Conservation (phyloP, 2,113 vertebrate genomes). For the Epinephelus cyanopodus region DNA sequence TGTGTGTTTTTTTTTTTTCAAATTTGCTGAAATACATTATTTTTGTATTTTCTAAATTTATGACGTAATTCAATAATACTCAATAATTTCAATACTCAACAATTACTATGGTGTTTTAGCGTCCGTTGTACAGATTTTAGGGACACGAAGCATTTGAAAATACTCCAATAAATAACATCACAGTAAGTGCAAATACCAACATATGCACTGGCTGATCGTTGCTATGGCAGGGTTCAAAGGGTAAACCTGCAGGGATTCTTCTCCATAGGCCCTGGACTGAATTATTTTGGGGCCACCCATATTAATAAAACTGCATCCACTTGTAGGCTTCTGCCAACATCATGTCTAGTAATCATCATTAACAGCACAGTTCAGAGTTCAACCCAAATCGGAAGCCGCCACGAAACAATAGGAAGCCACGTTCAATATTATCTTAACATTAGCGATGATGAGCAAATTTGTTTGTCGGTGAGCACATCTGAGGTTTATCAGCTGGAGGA, state of each 20-base stretch:
- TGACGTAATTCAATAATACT: too few relatives aligned
- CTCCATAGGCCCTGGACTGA: constrained; percentile 25
- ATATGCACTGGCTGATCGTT: too few relatives aligned
- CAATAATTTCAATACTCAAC: too few relatives aligned
- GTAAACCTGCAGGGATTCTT: constrained; percentile 30
- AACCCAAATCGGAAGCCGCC: background rate
- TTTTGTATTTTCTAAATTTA: too few relatives aligned
- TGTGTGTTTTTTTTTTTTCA: too few relatives aligned
- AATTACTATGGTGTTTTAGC: too few relatives aligned
- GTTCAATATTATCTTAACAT: constrained; percentile 40
- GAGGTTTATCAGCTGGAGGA: constrained; percentile 40
- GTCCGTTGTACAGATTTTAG: too few relatives aligned
- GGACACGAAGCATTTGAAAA: too few relatives aligned
- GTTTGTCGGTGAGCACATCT: constrained; percentile 25
- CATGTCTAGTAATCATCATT: constrained; percentile 17
- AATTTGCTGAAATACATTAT: too few relatives aligned
- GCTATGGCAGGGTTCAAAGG: too few relatives aligned
- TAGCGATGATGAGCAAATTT: constrained; percentile 27
- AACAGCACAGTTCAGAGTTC: constrained; percentile 20
- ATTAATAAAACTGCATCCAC: constrained; percentile 32
- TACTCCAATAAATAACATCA: too few relatives aligned
- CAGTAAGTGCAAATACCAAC: too few relatives aligned
- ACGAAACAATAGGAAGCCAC: constrained; percentile 4
- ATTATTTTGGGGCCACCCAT: constrained; percentile 6
- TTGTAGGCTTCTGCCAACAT: constrained; percentile 7